Conservation (phyloP, 2,888 invertebrate genomes). For the Unio pictorum region DNA sequence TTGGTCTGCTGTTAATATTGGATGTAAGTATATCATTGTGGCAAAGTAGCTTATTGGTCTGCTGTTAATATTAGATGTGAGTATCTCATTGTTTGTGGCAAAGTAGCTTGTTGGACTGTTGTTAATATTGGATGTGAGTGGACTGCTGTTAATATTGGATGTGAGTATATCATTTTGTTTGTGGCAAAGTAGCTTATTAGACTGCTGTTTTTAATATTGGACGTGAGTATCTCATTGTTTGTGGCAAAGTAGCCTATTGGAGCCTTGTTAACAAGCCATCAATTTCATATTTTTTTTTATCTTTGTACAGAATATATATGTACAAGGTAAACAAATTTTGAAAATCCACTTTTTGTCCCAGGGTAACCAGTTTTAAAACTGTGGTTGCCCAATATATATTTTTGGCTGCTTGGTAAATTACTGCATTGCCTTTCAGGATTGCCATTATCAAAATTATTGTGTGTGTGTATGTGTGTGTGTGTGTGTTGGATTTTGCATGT, state of each 20-base stretch:
- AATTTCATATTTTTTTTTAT: not conserved
- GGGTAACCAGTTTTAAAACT: no score
- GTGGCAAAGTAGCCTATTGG: not conserved
- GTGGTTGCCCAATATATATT: no score
- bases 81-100: no score
- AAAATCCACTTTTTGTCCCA: not conserved
- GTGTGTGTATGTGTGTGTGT: no score
- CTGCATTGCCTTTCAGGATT: no score
- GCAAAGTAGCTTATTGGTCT: not conserved
- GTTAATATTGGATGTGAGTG: no score
- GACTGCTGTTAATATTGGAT: no score
- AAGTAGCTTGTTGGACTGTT: no score
- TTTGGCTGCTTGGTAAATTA: no score
- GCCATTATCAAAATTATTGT: no score
- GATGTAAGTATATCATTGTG: slow-evolving; percentile 73
- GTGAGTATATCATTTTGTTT: no score
- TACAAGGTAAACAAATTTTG: not conserved
- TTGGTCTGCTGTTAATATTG: slow-evolving; percentile 83
- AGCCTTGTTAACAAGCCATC: not conserved
- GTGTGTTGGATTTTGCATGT: no score
- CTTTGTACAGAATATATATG: not conserved
- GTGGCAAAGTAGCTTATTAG: slow-evolving; percentile 64
- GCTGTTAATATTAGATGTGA: not conserved
- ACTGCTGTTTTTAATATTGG: slow-evolving; percentile 85
- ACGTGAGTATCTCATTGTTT: slow-evolving; percentile 70